Conservation (phyloP, 37 sponge, comb jelly and placozoan genomes). For the Tethya wilhelma region DNA sequence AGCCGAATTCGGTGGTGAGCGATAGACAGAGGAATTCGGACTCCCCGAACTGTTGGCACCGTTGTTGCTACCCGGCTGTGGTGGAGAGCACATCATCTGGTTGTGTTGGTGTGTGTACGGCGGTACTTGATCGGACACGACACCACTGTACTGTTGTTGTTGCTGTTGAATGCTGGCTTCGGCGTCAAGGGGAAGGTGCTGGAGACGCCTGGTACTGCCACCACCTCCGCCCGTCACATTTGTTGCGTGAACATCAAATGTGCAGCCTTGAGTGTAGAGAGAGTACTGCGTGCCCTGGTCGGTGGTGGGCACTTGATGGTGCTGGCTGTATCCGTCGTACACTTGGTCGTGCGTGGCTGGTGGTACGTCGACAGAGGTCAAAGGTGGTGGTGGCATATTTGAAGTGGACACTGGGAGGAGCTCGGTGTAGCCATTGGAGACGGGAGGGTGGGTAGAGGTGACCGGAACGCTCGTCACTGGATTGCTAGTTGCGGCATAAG, state of each 20-base stretch:
- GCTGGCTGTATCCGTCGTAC: neutral
- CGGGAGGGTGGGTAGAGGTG: neutral
- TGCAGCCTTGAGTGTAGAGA: neutral
- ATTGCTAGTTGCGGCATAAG: neutral
- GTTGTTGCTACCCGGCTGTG: constrained; percentile 5
- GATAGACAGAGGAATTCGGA: constrained; percentile 6
- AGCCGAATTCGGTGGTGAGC: constrained; percentile 27
- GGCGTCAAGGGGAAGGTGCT: constrained; percentile 9
- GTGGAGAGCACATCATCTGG: neutral
- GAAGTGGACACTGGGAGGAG: no score
- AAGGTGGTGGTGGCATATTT: no score
- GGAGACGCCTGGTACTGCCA: constrained; percentile 11
- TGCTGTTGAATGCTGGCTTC: neutral
- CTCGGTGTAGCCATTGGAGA: neutral
- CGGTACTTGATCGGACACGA: no score
- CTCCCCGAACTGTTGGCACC: constrained; percentile 4
- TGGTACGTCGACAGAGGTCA: neutral
- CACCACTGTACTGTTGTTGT: neutral
- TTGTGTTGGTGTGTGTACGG: neutral
- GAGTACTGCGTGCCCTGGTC: neutral
- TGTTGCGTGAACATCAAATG: neutral
- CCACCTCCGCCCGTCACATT: neutral
- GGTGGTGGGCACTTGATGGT: neutral
- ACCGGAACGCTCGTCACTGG: neutral
- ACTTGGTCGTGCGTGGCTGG: neutral